Evolutionary conservation across 2,888 invertebrate genomes (phyloP), one percentile per base, ranked within the genome.

Genomic region (Clusia tigrina): DNA sequence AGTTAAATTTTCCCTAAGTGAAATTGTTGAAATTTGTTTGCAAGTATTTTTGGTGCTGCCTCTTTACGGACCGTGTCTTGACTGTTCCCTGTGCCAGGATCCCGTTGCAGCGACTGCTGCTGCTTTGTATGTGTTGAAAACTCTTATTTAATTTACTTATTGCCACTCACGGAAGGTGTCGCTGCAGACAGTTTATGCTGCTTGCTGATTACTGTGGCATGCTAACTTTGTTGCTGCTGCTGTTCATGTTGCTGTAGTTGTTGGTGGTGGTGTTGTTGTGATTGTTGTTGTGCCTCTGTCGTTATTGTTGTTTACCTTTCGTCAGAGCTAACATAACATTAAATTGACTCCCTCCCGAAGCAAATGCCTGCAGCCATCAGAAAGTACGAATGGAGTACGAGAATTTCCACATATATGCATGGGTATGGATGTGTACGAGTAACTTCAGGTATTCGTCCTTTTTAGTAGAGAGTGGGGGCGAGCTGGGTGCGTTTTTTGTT

Each of bases 111-210:
- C 22, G 18, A 20, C 20, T 48, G 5, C 15, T 54, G 12, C 26
- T 51, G 20, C 22, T 10, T n/a, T 22, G 23, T 18, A 24, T 51
- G 51, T 61, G 55, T 53, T 59, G 42, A 60, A 59, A 59, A 60
- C 60, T 48, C 23, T 52, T 32, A 55, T 60, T 63, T 63, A 63
- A 63, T 63, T 63, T 51, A 63, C 56, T 63, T 60, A 63, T 60
- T 63, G 60, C 56, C 63, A 60, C 60, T 60, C 18, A 2, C 52
- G 37, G 38, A 61, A 48, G 55, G 54, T 38, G 60, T 51, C 42
- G 56, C 25, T 22, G 48, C 3, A 20, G 20, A 20, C 48, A 48
- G 22, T 22, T 48, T 48, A 18, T 48, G 48, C 15, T 42, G n/a
- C n/a, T 42, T 48, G 48, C 22, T 48, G 22, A 18, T 22, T 5